Evolutionary conservation across 2,113 vertebrate genomes (phyloP), one percentile per base, ranked within the genome.

Genomic region (Phylloscopus trochiloides): DNA sequence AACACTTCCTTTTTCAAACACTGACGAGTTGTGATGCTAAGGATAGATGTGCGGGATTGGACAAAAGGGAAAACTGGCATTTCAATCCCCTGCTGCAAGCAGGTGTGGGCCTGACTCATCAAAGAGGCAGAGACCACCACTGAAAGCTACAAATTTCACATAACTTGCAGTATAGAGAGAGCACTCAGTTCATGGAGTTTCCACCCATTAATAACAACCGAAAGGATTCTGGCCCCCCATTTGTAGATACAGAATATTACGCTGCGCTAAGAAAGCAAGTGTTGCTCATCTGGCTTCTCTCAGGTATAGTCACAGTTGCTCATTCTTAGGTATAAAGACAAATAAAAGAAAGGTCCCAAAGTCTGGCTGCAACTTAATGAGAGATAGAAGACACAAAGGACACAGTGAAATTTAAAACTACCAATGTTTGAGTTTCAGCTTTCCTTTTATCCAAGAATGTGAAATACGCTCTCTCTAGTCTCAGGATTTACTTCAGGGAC

Each of bases 21-120:
- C 47, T 40, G 47, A 70, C 52, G 42, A 2, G 10, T 4, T 81
- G 61, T 16, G 75, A 88, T 90, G 78, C 75, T 62, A 74, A 94
- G 85, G 78, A 90, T 5, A 90, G 55, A 71, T 52, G 72, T 22
- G 78, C 71, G 55, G 75, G 90, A 79, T 67, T 17, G 42, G 51
- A 77, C 40, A 88, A 83, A 86, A 94, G 72, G 59, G 79, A 84
- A 80, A 94, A 71, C 59, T 4, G 29, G 38, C 63, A 43, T 83
- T 86, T 82, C 74, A 22, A 40, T 43, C 86, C 88, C 85, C 85
- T 88, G 67, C 78, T 70, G 29, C n/a, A 73, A 88, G 81, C 92
- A 96, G 93, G 62, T 83, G 62, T 48, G 87, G 85, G 58, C 17
- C 84, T 86, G 71, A 73, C 74, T 95, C 68, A 43, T 61, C 81